phyloP scores from a whole-genome alignment of 2,888 invertebrate species.

The Cylindroiulus punctatus region DNA sequence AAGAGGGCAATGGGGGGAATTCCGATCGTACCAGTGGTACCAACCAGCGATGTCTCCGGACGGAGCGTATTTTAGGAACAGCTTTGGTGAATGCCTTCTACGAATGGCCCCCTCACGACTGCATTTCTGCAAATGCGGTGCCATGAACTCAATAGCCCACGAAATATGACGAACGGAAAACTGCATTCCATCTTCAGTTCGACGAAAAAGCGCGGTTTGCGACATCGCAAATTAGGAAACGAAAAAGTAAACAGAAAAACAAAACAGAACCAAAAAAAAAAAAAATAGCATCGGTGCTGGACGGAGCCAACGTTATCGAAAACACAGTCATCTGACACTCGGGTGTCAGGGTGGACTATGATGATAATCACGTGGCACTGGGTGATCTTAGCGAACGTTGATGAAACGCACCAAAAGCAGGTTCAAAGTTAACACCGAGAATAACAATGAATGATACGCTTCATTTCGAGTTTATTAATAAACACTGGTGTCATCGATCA shows the following conservation, averaged over 20 bases:
- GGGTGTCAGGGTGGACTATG: not conserved
- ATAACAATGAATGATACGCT: not conserved
- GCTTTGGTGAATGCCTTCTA: not conserved
- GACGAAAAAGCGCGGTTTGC: not conserved
- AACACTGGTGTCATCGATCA: not conserved
- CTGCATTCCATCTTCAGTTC: not conserved
- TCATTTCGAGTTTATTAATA: not conserved
- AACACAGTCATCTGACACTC: not conserved
- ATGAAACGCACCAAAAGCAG: not conserved
- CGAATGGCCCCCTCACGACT: not conserved
- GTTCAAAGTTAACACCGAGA: not conserved
- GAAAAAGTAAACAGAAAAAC: not conserved
- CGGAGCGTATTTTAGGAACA: not conserved
- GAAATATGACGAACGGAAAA: not conserved
- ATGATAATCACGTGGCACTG: not conserved
- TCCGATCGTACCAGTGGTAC: not conserved
- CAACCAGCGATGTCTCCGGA: not conserved
- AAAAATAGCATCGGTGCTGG: not conserved
- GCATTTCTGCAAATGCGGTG: slow-evolving; percentile 1
- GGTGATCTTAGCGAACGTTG: not conserved
- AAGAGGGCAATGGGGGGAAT: slow-evolving; percentile 32
- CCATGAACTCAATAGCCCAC: slow-evolving; percentile 8
- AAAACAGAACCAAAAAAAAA: not conserved
- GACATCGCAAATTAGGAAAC: not conserved
- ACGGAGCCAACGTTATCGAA: not conserved